Base-by-base conservation (phyloP, 2,888 invertebrate species). In the Tachina lurida region DNA sequence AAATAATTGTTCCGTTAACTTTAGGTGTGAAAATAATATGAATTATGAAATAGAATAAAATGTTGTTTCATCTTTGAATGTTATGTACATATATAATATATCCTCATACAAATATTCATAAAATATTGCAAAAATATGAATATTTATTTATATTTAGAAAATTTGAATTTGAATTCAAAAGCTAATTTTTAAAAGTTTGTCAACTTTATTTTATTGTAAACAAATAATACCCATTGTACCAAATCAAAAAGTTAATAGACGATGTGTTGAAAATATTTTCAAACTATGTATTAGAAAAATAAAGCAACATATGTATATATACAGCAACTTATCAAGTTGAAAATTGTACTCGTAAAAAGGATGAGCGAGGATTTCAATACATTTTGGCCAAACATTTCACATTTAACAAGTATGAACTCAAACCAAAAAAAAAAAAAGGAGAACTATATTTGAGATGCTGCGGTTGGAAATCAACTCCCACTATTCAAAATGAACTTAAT, bases 351-450 rank as follows among this genome's bases (percentile, higher is more conserved):
- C 5, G 2, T 5, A 68, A 31, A 78, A 79, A 62, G 65, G 39
- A 84, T 84, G 45, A 65, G 60, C 31, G 41, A 74, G 47, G 49
- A 73, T 22, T 74, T 62, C 71, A 83, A 63, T 75, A 58, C 56
- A 70, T 67, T 75, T 73, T 73, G 56, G 75, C 70, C 75, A 76
- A n/a, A n/a, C 70, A 79, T 79, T 79, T 71, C 52, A 70, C 76
- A 63, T 79, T 63, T 49, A 67, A 77, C 63, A 79, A 84, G 68
- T 54, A 62, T 17, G 43, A 43, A 39, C 73, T 31, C 5, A 31
- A 31, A 60, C 4, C n/a, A 60, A n/a, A 58, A 70, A 58, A 63
- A 22, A 58, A 63, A 22, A 70, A 0, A 7, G 3, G 7, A 12
- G 15, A 15, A 39, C 5, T 39, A 49, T 62, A 56, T 52, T 71